phyloP scores from a whole-genome alignment of 2,888 invertebrate species.

The Epinotia ramella region DNA sequence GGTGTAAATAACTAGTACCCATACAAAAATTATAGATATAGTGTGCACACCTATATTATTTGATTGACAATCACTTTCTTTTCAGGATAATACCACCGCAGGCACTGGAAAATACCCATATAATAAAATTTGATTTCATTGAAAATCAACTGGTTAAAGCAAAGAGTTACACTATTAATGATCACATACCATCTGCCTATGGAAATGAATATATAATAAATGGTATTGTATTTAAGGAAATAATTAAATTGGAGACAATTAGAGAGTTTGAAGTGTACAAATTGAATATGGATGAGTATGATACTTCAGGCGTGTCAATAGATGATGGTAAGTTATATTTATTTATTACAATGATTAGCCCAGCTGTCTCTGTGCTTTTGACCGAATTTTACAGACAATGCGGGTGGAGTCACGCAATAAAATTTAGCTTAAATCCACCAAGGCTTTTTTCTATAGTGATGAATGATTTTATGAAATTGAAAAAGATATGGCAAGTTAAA shows the following conservation, averaged over 20 bases:
- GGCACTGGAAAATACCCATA: neutral
- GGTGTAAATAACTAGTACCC: no score
- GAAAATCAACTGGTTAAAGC: slow-evolving; percentile 11
- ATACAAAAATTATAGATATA: no score
- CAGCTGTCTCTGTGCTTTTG: neutral
- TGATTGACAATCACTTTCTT: neutral
- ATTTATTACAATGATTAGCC: neutral
- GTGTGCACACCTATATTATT: no score
- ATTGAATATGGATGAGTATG: slow-evolving; percentile 12
- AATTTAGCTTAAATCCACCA: no score
- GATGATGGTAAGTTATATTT: slow-evolving; percentile 16
- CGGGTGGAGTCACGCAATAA: no score
- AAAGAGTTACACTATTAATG: neutral
- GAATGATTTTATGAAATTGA: no score
- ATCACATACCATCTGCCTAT: slow-evolving; percentile 1
- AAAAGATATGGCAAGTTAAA: no score
- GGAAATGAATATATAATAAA: slow-evolving; percentile 10
- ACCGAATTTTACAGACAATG: no score
- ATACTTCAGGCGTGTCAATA: neutral
- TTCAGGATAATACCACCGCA: slow-evolving; percentile 11
- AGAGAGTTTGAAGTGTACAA: slow-evolving; percentile 24
- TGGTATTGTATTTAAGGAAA: slow-evolving; percentile 6
- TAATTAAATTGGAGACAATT: neutral
- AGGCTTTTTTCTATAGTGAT: no score
- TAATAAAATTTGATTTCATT: slow-evolving; percentile 5